Evolutionary conservation across 2,113 vertebrate species (phyloP).

Genomic region (Sarotherodon lohbergeri): DNA sequence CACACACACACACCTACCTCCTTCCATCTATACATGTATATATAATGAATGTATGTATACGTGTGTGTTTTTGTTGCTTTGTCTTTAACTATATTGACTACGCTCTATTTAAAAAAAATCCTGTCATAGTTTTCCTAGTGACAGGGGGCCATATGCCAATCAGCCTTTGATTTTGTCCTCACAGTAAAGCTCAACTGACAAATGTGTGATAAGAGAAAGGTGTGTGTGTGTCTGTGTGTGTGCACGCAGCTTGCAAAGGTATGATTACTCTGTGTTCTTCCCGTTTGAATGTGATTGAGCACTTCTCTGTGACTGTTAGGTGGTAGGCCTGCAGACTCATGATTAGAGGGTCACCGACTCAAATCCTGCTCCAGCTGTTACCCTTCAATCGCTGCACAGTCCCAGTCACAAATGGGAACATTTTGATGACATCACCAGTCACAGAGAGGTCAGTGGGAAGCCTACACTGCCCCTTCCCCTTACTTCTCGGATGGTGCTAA

Average conservation of each 20-base stretch:
- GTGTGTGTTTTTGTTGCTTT: constrained; percentile 1
- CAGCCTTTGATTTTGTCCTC: constrained; percentile 41
- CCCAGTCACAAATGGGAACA: constrained; percentile 30
- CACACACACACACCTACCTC: background rate
- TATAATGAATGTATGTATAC: background rate
- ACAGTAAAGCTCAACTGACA: constrained; percentile 20
- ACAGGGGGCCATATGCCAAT: constrained; percentile 42
- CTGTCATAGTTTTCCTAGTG: constrained; percentile 56
- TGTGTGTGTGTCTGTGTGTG: background rate
- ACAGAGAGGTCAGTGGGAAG: constrained; percentile 45
- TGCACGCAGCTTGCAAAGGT: background rate
- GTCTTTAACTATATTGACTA: constrained; percentile 1
- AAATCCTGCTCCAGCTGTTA: constrained; percentile 50
- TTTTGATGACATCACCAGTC: constrained; percentile 64
- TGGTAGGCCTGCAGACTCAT: constrained; percentile 34
- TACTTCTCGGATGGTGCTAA: constrained; percentile 60
- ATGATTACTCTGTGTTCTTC: constrained; percentile 23
- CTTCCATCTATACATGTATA: background rate
- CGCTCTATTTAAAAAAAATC: constrained; percentile 54
- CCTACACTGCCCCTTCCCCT: constrained; percentile 31
- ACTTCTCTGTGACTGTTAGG: constrained; percentile 39
- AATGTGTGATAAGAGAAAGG: constrained; percentile 32
- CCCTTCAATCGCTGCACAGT: constrained; percentile 13
- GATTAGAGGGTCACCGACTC: constrained; percentile 56
- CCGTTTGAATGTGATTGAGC: constrained; percentile 32